Evolutionary conservation across 1,140 invertebrate genomes (phyloP).

Genomic region (Trachelipus rathkii): DNA sequence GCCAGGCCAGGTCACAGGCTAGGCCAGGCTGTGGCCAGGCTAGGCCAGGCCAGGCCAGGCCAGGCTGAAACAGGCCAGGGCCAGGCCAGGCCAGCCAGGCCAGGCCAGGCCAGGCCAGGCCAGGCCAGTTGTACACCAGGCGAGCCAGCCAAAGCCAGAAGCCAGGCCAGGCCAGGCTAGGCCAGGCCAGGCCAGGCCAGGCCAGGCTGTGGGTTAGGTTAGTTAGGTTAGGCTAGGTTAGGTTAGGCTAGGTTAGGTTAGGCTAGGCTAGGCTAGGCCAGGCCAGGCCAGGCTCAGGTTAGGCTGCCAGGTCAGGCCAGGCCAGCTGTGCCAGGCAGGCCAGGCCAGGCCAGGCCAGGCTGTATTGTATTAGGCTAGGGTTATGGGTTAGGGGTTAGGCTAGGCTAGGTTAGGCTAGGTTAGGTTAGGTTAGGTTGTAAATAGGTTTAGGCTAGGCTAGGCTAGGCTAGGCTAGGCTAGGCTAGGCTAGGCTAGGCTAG

Average conservation of each 20-base stretch:
- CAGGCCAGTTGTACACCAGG: background rate
- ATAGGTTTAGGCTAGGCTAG: too few species aligned
- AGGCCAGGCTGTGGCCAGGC: constrained; percentile 12
- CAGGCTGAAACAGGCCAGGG: background rate
- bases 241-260: constrained; percentile 13
- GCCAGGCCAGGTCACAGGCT: constrained; percentile 6
- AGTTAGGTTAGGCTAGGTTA: constrained; percentile 1
- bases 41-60: constrained; percentile 14
- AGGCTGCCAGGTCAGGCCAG: constrained; percentile 12
- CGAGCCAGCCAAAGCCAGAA: background rate
- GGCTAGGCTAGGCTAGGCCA: constrained; percentile 12
- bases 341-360: too few species aligned
- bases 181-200: constrained; percentile 8
- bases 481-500: too few species aligned
- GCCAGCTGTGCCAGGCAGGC: constrained; percentile 17
- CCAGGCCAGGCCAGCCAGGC: too few species aligned
- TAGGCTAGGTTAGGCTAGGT: too few species aligned
- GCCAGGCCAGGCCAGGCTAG: constrained; percentile 5
- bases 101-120: constrained; percentile 17
- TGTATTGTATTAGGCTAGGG: too few species aligned
- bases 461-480: too few species aligned
- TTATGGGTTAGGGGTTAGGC: too few species aligned
- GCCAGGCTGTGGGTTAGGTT: background rate
- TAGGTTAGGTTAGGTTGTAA: too few species aligned
- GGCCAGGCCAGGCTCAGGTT: constrained; percentile 1